These are phyloP conservation scores for Lomographa bimaculata DNA, from an alignment of 2,888 invertebrate genomes.

Conservation along the genomic window DNA sequence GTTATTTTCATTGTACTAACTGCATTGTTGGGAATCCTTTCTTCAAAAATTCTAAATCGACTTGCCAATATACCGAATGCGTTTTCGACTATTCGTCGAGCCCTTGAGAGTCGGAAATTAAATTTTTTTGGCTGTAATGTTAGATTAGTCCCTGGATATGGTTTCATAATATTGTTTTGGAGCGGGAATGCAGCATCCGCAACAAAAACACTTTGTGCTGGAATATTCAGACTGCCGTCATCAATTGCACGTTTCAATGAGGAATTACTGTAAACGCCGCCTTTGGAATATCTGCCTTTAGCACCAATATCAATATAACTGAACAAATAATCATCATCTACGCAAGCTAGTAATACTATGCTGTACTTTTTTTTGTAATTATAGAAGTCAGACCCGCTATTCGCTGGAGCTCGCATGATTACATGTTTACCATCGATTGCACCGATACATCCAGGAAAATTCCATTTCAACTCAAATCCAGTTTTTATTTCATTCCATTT, in stretches of 20 bases:
- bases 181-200: not conserved
- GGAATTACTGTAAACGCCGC: conserved; percentile 10
- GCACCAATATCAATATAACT: conserved; percentile 6
- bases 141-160: not conserved
- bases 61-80: conserved; percentile 1
- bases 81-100: not conserved
- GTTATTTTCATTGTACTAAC: no score
- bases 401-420: conserved; percentile 9
- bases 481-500: conserved; percentile 16
- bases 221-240: conserved; percentile 8
- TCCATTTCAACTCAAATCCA: conserved; percentile 24
- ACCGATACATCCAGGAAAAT: conserved; percentile 41
- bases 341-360: conserved; percentile 41
- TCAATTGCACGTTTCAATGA: conserved; percentile 15
- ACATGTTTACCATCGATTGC: conserved; percentile 32
- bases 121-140: not conserved
- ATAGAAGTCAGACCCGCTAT: conserved; percentile 12
- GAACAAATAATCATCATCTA: conserved; percentile 36
- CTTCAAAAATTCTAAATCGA: no score
- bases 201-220: conserved; percentile 1
- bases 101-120: not conserved
- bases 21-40: no score
- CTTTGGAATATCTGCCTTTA: conserved; percentile 6
- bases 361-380: conserved; percentile 16
- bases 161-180: not conserved